phyloP scores from a whole-genome alignment of 2,797 vertebrate species.

The Labeo calbasu region DNA sequence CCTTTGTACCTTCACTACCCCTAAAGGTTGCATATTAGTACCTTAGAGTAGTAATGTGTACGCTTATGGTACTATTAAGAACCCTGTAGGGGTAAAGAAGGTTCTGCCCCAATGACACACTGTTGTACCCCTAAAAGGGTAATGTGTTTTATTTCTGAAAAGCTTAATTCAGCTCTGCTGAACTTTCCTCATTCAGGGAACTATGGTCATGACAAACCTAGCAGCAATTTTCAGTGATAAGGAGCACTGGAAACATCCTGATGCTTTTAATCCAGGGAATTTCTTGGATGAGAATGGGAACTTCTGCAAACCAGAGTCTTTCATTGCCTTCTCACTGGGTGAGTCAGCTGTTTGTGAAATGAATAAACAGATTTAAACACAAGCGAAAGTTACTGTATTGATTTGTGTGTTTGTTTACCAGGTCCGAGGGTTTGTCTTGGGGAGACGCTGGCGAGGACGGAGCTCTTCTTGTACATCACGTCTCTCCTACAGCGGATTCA shows the following conservation, averaged over 20 bases:
- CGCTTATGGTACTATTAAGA: background rate
- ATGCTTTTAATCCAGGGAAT: slow-evolving; percentile 56
- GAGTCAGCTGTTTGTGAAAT: background rate
- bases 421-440: slow-evolving; percentile 57
- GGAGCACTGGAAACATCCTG: slow-evolving; percentile 56
- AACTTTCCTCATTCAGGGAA: slow-evolving; percentile 46
- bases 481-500: slow-evolving; percentile 49
- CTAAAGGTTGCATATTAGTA: too few relatives aligned
- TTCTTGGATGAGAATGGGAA: slow-evolving; percentile 56
- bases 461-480: slow-evolving; percentile 57
- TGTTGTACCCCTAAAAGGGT: too few relatives aligned
- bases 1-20: too few relatives aligned
- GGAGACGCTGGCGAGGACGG: slow-evolving; percentile 50
- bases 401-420: slow-evolving; percentile 19
- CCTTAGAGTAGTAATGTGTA: too few relatives aligned
- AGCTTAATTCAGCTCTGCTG: background rate
- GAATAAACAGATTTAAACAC: background rate
- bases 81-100: too few relatives aligned
- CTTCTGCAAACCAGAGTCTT: slow-evolving; percentile 48
- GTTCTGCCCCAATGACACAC: background rate
- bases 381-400: background rate
- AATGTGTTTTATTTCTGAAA: background rate
- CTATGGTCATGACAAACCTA: slow-evolving; percentile 36
- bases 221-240: slow-evolving; percentile 45
- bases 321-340: slow-evolving; percentile 50